Percentiles rank a stretch among this genome's conserved stretches.
phyloP scores from a whole-genome alignment of 2,113 vertebrate genomes.

The Hydrolagus affinis region DNA sequence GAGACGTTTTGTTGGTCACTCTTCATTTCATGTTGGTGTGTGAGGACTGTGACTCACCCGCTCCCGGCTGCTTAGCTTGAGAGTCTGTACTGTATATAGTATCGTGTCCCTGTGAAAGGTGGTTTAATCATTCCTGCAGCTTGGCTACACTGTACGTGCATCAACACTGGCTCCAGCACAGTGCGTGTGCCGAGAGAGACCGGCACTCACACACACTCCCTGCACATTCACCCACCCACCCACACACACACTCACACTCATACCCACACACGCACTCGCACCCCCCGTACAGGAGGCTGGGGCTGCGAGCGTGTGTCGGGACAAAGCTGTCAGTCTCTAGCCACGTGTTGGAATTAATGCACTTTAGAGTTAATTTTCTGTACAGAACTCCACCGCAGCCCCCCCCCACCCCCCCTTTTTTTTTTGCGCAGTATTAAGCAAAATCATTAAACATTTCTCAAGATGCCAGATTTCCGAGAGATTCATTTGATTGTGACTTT shows the following conservation, averaged over 20 bases:
- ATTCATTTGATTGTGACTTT: slow-evolving; percentile 5
- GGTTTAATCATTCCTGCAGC: background rate
- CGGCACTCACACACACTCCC: no score
- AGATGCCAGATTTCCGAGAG: background rate
- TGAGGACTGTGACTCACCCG: no score
- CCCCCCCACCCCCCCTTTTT: no score
- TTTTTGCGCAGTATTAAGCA: slow-evolving; percentile 26
- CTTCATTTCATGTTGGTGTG: slow-evolving; percentile 22
- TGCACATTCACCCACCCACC: no score
- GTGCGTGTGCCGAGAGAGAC: background rate
- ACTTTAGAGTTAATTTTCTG: slow-evolving; percentile 4
- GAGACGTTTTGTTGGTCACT: slow-evolving; percentile 5
- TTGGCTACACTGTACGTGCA: background rate
- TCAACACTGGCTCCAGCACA: background rate
- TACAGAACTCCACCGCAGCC: background rate
- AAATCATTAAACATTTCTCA: slow-evolving; percentile 21
- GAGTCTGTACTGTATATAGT: slow-evolving; percentile 1
- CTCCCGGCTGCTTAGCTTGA: no score
- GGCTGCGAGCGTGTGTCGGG: no score
- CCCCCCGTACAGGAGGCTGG: no score
- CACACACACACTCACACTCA: no score
- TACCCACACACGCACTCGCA: no score
- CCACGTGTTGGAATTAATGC: slow-evolving; percentile 25
- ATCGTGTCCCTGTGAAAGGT: no score
- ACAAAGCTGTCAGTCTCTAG: background rate